phyloP scores from a whole-genome alignment of 2,888 invertebrate species.

The Yponomeuta evonymella region DNA sequence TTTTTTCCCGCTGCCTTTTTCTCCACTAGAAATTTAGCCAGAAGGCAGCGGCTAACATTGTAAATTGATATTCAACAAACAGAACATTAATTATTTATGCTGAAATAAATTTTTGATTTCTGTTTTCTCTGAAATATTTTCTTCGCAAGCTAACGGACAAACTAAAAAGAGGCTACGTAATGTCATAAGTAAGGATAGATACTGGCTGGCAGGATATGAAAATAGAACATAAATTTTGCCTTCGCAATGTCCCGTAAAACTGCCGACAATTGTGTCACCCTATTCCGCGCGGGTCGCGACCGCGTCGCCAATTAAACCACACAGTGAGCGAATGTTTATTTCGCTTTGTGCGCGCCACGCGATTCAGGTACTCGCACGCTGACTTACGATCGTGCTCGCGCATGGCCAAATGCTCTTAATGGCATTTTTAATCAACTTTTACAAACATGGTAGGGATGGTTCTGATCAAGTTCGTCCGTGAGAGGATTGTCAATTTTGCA shows the following conservation, averaged over 20 bases:
- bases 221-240: neutral
- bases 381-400: neutral
- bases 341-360: constrained; percentile 6
- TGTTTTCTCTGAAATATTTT: too few species aligned
- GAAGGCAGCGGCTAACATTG: too few species aligned
- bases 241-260: constrained; percentile 1
- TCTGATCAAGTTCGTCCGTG: neutral
- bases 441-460: neutral
- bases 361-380: neutral
- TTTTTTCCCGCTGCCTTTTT: too few species aligned
- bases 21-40: too few species aligned
- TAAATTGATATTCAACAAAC: too few species aligned
- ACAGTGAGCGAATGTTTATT: constrained; percentile 14
- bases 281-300: constrained; percentile 5
- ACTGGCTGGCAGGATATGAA: neutral
- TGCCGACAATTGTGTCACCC: neutral
- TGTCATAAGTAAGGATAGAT: neutral
- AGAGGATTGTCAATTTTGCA: too few species aligned
- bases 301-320: constrained; percentile 46
- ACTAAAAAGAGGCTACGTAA: too few species aligned
- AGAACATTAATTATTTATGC: too few species aligned
- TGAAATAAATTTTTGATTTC: too few species aligned
- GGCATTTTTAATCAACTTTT: neutral
- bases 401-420: neutral
- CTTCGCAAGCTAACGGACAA: too few species aligned